Evolutionary conservation across 2,888 invertebrate species (phyloP), one percentile per base, ranked within the genome.

Genomic region (Pantelozetes paolii): DNA sequence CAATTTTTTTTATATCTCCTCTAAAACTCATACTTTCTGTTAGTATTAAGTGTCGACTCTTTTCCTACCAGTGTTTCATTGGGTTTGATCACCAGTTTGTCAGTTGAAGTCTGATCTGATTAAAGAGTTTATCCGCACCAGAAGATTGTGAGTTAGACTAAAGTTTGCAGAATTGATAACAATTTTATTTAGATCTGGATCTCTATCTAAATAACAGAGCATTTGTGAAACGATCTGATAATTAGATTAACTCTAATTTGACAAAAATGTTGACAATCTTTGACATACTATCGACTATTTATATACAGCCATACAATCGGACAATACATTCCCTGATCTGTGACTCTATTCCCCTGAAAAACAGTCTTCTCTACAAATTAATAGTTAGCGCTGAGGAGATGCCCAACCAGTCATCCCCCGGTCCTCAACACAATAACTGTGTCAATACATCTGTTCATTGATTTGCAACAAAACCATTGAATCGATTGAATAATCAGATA

Each of bases 101-200:
- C 69, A 42, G 69, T 42, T 42, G 6, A 23, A 20, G 26, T 45
- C 45, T 69, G 69, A 69, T 69, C 45, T 45, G 69, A 69, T 69
- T 69, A 69, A n/a, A n/a, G n/a, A n/a, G n/a, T n/a, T n/a, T n/a
- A n/a, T n/a, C 23, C 36, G 32, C 32, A 23, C 15, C 9, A 20
- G 20, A 50, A 18, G 18, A 50, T 48, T 48, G 48, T 9, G 54
- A 59, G 57, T 57, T 28, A 57, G 28, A 57, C 20, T n/a, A 54
- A 26, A 54, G 69, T 69, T 69, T 69, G 28, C 45, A 23, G 11
- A 69, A 42, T 69, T 26, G 69, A 69, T 69, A 69, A 20, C n/a
- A 67, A n/a, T 69, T 69, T 69, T 69, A 69, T 69, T 69, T 69
- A 69, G 69, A 69, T 69, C 36, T 69, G 69, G 45, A 45, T 45